phyloP scores from a whole-genome alignment of 2,888 invertebrate genomes.

The Oxystoma pomonae region DNA sequence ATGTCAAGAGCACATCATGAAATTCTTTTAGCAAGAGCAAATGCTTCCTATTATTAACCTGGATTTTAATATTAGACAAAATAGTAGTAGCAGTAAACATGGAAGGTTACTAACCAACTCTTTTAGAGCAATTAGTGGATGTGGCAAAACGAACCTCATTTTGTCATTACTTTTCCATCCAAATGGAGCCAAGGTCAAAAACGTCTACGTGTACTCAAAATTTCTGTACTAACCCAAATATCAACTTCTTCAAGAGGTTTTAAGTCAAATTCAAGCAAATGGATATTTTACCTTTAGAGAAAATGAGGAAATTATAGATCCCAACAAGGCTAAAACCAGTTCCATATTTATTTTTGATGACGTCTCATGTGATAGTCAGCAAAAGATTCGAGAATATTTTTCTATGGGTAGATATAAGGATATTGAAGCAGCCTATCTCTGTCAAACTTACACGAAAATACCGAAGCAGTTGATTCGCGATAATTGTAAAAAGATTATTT shows the following conservation, averaged over 20 bases:
- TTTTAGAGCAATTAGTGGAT: slow-evolving; percentile 8
- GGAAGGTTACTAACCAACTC: slow-evolving; percentile 11
- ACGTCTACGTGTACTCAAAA: slow-evolving; percentile 24
- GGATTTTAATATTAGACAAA: neutral
- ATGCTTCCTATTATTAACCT: neutral
- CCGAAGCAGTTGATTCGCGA: slow-evolving; percentile 38
- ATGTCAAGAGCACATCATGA: neutral
- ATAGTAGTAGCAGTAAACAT: slow-evolving; percentile 5
- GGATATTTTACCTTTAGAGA: slow-evolving; percentile 19
- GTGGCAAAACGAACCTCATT: slow-evolving; percentile 18
- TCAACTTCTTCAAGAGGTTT: slow-evolving; percentile 16
- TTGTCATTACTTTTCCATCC: slow-evolving; percentile 9
- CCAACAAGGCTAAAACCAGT: slow-evolving; percentile 15
- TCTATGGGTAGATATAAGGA: slow-evolving; percentile 19
- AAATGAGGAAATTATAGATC: slow-evolving; percentile 18
- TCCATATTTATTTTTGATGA: slow-evolving; percentile 24
- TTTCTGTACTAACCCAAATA: slow-evolving; percentile 25
- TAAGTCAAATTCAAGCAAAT: slow-evolving; percentile 17
- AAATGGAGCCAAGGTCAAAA: slow-evolving; percentile 19
- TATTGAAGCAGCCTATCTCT: slow-evolving; percentile 18
- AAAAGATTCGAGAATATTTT: slow-evolving; percentile 20
- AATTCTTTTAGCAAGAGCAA: neutral
- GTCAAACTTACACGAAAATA: slow-evolving; percentile 15
- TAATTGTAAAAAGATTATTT: slow-evolving; percentile 39
- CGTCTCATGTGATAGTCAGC: slow-evolving; percentile 18